Conservation (phyloP, 2,113 vertebrate species). For the Tor tambroides region DNA sequence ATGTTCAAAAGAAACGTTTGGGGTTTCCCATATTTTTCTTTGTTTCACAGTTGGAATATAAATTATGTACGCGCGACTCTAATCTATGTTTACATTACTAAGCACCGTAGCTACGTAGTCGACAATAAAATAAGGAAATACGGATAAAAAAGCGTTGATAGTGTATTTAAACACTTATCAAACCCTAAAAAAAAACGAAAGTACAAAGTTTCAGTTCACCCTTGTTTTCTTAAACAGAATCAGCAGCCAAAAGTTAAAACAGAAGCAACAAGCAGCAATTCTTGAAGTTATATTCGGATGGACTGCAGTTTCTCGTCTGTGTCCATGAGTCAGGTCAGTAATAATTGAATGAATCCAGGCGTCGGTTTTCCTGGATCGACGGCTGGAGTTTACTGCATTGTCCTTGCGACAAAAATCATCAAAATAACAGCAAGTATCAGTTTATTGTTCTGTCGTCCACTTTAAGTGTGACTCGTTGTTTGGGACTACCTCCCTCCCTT, state of each 20-base stretch:
- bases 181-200: background rate
- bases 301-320: background rate
- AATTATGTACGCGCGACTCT: background rate
- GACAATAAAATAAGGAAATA: background rate
- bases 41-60: background rate
- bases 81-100: background rate
- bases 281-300: background rate
- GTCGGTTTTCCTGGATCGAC: background rate
- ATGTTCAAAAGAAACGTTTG: background rate
- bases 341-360: constrained; percentile 32
- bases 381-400: constrained; percentile 18
- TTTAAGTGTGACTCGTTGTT: background rate
- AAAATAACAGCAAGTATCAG: background rate
- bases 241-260: background rate
- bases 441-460: background rate
- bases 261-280: background rate
- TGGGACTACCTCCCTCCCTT: background rate
- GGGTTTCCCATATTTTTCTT: constrained; percentile 28
- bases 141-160: background rate
- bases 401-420: background rate
- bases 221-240: background rate
- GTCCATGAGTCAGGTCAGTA: constrained; percentile 16
- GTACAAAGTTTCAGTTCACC: background rate
- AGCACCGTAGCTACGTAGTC: background rate
- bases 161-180: background rate